Base-by-base conservation (phyloP, 1,140 invertebrate genomes). In the Pseudomyrmex dendroicus region DNA sequence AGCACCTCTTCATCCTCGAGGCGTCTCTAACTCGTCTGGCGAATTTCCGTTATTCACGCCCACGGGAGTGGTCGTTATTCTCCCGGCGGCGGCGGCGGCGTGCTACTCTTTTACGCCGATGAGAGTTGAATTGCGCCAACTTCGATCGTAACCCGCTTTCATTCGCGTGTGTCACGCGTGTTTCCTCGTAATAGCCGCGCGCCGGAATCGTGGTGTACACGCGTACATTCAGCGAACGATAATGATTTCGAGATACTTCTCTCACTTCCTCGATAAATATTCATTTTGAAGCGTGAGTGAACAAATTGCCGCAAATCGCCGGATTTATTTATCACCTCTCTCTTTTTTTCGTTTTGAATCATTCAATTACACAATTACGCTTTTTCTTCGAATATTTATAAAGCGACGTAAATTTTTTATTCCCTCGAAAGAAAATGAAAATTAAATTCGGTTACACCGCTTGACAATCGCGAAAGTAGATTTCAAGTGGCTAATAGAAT, bases 41-140 rank as follows among this genome's bases (percentile, higher is more conserved):
- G 74, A 77, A 77, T 77, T 77, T 77, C 74, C 74, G 63, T 77
- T 67, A 77, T 77, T 77, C 73, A 77, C 76, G 76, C 54, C 76
- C 76, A 80, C 76, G 66, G 66, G 76, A 80, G 66, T 80, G 76
- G 76, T 80, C 66, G 66, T 80, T 80, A 80, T 35, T 59, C 76
- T 62, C 44, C 12, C 76, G 76, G 54, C 66, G 59, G 54, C 64
- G 4, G 63, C 50, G 1, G 35, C 50, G 50, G 17, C 70, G 68
- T 63, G 78, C 70, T 73, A 74, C 78, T 73, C 78, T 82, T 74
- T 74, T 82, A 82, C 78, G 73, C 62, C 73, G 73, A 54, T 67
- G 73, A 78, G 62, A 78, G 74, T 80, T 70, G 76, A 70, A 80
- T 80, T 59, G 76, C 66, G 46, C 66, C 76, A 80, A 80, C 64